phyloP scores from a whole-genome alignment of 53 echinoderm and acorn worm species.

The Pentamera pediparva region DNA sequence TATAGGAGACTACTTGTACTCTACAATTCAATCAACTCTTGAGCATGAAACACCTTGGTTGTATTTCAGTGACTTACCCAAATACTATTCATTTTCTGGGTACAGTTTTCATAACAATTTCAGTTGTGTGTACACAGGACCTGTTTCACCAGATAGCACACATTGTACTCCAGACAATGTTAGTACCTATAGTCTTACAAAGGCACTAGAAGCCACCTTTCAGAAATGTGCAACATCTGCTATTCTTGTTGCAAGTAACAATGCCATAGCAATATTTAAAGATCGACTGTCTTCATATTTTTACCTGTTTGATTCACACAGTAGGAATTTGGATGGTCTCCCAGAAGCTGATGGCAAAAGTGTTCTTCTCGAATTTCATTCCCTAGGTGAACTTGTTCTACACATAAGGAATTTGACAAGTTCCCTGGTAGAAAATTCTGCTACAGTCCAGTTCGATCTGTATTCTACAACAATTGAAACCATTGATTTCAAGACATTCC shows the following conservation, averaged over 20 bases:
- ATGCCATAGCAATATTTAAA: background rate
- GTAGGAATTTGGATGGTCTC: background rate
- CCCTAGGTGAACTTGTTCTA: background rate
- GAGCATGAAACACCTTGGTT: background rate
- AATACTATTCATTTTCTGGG: background rate
- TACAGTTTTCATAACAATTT: background rate
- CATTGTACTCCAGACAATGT: background rate
- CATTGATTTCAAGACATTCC: too few relatives aligned
- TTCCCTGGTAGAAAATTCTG: background rate
- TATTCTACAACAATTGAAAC: too few relatives aligned
- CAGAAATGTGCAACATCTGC: background rate
- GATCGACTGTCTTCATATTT: background rate
- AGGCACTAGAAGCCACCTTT: background rate
- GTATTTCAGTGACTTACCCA: background rate
- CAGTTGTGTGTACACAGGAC: background rate
- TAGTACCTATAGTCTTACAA: background rate
- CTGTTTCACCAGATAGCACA: background rate
- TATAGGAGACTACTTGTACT: background rate
- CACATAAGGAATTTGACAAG: background rate
- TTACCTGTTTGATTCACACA: background rate
- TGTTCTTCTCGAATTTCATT: background rate
- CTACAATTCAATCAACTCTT: background rate
- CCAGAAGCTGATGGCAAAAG: background rate
- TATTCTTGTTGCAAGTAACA: background rate
- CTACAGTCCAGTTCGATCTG: too few relatives aligned